Conservation (phyloP, 2,888 invertebrate species). For the Sarcophaga caerulescens region DNA sequence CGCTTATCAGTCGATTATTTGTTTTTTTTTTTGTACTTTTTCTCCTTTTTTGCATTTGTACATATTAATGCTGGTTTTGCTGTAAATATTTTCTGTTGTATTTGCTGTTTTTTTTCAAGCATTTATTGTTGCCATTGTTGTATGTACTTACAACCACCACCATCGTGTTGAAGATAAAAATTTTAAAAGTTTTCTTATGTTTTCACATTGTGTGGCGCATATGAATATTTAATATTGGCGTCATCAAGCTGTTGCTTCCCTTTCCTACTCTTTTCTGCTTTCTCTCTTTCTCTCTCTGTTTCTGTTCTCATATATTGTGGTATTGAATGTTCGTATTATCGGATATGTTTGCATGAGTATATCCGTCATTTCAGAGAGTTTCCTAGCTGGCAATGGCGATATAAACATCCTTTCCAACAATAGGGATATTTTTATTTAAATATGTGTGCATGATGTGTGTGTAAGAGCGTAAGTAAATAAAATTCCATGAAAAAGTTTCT, state of each 20-base stretch:
- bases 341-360: constrained; percentile 13
- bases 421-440: not conserved
- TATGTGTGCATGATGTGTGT: not conserved
- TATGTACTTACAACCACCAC: constrained; percentile 21
- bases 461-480: not conserved
- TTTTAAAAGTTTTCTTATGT: constrained; percentile 71
- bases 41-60: not conserved
- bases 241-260: constrained; percentile 47
- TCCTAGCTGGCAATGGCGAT: constrained; percentile 47
- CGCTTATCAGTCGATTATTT: constrained; percentile 5
- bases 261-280: not conserved
- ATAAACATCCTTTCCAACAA: constrained; percentile 42
- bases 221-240: constrained; percentile 79
- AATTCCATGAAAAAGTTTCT: too few relatives aligned
- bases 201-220: constrained; percentile 69
- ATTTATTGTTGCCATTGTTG: constrained; percentile 16
- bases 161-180: constrained; percentile 69
- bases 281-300: not conserved
- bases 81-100: not conserved
- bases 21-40: not conserved
- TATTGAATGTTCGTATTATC: not conserved
- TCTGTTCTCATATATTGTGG: not conserved
- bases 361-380: constrained; percentile 23
- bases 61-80: not conserved
- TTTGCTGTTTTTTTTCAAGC: constrained; percentile 9